Base-by-base conservation (phyloP, 2,888 invertebrate genomes). In the Leptinotarsa peninsularis region DNA sequence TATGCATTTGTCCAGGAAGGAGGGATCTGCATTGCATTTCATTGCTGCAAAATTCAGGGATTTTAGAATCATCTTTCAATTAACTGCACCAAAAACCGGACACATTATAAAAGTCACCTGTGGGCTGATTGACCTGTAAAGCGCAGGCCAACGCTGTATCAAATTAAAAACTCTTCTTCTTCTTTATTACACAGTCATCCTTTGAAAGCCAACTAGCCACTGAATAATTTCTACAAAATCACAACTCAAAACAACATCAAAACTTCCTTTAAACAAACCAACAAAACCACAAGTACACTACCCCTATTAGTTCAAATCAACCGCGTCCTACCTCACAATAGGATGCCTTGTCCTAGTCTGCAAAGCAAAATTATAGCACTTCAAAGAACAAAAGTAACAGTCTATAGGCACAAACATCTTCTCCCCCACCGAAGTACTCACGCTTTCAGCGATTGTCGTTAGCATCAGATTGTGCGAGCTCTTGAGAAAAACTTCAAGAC, bases 351-450 rank as follows among this genome's bases (percentile, higher is more conserved):
- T 83, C 81, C 87, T 83, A 81, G 85, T 84, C 73, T 80, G 77
- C 71, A 83, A 84, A 67, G 81, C 80, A 66, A 80, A 78, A 69
- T 80, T 74, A 73, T 86, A 85, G 83, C 93, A 93, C 75, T 85
- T 88, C 7, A 87, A 83, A 33, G 92, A 92, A 86, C 93, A 93
- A 86, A 91, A 92, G 83, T 90, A 91, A 84, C 91, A 92, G 82
- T 92, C 91, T 82, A 92, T 90, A 43, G 89, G 89, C 63, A 92
- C 88, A 81, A 85, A 85, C 67, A 78, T 85, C 83, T 81, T 84
- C 84, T 77, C 87, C 85, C 81, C 85, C 85, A 78, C 76, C 85
- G 87, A 89, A 86, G 77, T 89, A 56, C 78, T 82, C 85, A 81
- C 89, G 86, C 80, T 87, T 84, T 87, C 88, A 82, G 85, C 88